These are phyloP conservation scores for Monopterus albus DNA, from an alignment of 2,113 vertebrate genomes.

Conservation along the genomic window DNA sequence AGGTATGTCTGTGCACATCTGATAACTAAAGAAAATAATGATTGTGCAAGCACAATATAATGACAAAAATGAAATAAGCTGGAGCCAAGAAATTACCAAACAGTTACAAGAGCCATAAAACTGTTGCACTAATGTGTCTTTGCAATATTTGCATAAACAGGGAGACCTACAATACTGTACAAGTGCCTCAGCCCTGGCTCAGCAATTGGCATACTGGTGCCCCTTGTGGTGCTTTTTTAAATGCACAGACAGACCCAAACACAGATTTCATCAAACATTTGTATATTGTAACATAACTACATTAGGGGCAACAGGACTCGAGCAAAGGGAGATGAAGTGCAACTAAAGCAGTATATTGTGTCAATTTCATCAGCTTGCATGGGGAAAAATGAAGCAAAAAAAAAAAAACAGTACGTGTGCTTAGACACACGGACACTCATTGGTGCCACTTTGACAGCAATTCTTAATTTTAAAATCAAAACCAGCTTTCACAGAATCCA, in stretches of 20 bases:
- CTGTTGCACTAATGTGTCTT: neutral
- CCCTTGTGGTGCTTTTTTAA: constrained; percentile 13
- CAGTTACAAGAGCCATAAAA: neutral
- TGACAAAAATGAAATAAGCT: neutral
- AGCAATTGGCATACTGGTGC: neutral
- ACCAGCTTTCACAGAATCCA: neutral
- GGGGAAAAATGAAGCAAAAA: constrained; percentile 36
- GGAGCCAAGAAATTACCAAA: neutral
- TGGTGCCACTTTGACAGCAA: too few relatives aligned
- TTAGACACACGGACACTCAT: too few relatives aligned
- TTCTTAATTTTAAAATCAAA: neutral
- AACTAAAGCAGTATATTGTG: constrained; percentile 40
- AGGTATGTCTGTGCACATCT: too few relatives aligned
- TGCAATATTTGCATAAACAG: neutral
- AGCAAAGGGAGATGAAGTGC: constrained; percentile 18
- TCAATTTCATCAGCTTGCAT: constrained; percentile 47
- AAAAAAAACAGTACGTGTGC: too few relatives aligned
- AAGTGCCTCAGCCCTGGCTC: neutral
- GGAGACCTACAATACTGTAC: too few relatives aligned
- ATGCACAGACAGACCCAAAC: constrained; percentile 13
- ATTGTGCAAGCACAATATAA: neutral
- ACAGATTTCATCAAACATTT: constrained; percentile 29
- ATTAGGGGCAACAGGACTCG: constrained; percentile 35
- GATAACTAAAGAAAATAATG: neutral
- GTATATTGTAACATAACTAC: constrained; percentile 37